phyloP scores from a whole-genome alignment of 2,113 vertebrate genomes.

The Psittacula cyanocephala region DNA sequence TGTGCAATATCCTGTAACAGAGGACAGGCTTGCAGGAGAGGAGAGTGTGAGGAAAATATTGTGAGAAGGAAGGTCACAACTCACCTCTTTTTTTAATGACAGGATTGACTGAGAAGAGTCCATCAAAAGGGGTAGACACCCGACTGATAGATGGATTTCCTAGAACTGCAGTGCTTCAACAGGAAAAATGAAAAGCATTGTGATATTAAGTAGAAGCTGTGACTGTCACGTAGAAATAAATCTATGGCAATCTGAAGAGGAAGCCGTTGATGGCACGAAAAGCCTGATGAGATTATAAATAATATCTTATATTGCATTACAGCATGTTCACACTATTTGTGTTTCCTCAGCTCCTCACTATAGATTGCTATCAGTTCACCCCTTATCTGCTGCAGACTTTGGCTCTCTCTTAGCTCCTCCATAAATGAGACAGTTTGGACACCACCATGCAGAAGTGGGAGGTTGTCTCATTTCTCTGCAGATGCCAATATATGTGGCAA shows the following conservation, averaged over 20 bases:
- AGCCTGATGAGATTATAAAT: slow-evolving; percentile 13
- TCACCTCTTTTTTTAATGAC: not conserved
- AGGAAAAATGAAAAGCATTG: not conserved
- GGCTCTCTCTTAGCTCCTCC: not conserved
- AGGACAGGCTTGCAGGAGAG: not conserved
- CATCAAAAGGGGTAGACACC: not conserved
- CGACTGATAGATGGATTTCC: not conserved
- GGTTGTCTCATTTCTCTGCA: not conserved
- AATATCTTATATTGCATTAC: not conserved
- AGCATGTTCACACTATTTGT: not conserved
- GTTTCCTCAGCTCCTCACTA: not conserved
- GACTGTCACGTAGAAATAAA: not conserved
- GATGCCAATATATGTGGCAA: not conserved
- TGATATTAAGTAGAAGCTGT: not conserved
- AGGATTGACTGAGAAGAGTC: not conserved
- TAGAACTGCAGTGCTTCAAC: not conserved
- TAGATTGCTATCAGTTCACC: not conserved
- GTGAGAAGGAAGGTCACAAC: not conserved
- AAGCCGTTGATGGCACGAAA: not conserved
- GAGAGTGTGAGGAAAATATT: not conserved
- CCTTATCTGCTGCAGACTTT: not conserved
- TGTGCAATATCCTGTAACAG: not conserved
- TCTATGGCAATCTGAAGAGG: not conserved
- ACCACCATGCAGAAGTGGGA: not conserved
- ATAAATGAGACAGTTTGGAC: not conserved